These are phyloP conservation scores for Pygoscelis adeliae DNA, from an alignment of 2,113 vertebrate species.

Conservation along the genomic window DNA sequence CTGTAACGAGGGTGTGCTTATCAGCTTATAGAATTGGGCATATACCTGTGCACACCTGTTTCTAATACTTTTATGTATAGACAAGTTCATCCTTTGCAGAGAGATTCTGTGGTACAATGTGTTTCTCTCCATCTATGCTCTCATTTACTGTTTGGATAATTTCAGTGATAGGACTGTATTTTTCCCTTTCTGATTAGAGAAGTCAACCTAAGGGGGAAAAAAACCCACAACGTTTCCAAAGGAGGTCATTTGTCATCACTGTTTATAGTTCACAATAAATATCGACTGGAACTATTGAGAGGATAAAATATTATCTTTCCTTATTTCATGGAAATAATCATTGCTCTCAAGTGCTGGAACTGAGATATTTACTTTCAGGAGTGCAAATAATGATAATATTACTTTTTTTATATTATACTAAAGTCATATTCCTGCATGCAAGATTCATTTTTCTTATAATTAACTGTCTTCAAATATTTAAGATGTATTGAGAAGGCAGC, in stretches of 20 bases:
- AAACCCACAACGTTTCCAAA: neutral
- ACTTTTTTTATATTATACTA: neutral
- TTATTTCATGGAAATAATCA: neutral
- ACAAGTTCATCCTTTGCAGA: neutral
- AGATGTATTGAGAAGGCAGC: neutral
- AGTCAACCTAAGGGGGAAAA: neutral
- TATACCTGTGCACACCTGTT: neutral
- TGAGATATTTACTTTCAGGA: slow-evolving; percentile 3
- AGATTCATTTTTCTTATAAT: neutral
- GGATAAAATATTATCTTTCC: neutral
- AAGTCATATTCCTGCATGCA: neutral
- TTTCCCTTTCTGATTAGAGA: neutral
- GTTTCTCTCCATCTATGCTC: neutral
- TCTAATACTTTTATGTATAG: neutral
- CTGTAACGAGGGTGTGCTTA: neutral
- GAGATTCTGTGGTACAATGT: neutral
- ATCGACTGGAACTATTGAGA: neutral
- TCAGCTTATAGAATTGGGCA: neutral
- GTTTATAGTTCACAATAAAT: neutral
- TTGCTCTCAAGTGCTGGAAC: neutral
- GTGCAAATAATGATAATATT: neutral
- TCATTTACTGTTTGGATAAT: neutral
- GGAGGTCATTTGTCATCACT: neutral
- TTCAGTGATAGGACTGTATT: neutral
- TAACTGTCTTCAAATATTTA: neutral